Base-by-base conservation (phyloP, 2,113 vertebrate species). In the Chionodraco myersi region DNA sequence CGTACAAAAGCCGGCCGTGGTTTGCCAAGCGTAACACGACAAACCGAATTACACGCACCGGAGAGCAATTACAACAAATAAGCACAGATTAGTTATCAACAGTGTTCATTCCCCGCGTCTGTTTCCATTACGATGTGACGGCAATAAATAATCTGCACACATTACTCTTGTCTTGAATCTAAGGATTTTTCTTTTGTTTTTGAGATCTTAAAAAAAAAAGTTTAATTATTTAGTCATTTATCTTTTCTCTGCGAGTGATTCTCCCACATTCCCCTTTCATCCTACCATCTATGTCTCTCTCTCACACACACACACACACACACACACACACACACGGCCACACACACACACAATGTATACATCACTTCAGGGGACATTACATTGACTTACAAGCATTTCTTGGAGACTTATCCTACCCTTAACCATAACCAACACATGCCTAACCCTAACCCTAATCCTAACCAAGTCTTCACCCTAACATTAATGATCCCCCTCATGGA, bases 41-140 rank as follows among this genome's bases (percentile, higher is more conserved):
- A 78, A 84, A 86, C 75, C 9, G 26, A 78, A 79, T 85, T 56
- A 75, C 70, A 84, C 12, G 77, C 82, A 26, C 64, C 3, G 6
- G 48, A 54, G 65, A 59, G 76, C 71, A 80, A 70, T 69, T 26
- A 75, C 41, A 69, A 52, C 62, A 76, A 77, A 81, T 68, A 66
- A 67, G 41, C 44, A 21, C 63, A 48, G 59, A 60, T 77, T 75
- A 63, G 21, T 48, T 49, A 66, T 75, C 59, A 71, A 8, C 44
- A 48, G 41, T 41, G 41, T 77, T 59, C 70, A 45, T 45, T 63
- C 56, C 21, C 69, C 30, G 18, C 45, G 45, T 59, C 58, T 10
- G 14, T 69, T 71, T 72, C 62, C 72, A 71, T 78, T 21, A 18
- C 45, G n/a, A 74, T 57, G 41, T 56, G 61, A 56, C 68, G 30